Percentiles rank a stretch among this genome's conserved stretches.
Conservation (phyloP, 2,113 vertebrate species). For the Poeciliopsis turrubarensis region DNA sequence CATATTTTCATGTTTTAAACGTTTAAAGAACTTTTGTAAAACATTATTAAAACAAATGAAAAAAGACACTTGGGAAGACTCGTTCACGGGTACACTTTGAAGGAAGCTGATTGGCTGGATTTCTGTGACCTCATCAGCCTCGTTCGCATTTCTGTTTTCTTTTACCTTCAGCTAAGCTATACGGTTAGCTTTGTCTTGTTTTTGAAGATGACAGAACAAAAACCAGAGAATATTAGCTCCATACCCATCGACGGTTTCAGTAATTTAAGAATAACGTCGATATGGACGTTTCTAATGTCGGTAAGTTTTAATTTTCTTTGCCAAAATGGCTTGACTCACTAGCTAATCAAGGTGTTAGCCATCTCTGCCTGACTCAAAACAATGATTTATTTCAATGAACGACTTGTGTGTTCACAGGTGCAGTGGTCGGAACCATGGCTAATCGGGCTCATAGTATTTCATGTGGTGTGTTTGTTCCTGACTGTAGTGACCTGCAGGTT, state of each 20-base stretch:
- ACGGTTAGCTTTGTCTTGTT: background rate
- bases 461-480: slow-evolving; percentile 83
- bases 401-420: slow-evolving; percentile 61
- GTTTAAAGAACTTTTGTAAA: background rate
- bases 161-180: slow-evolving; percentile 2
- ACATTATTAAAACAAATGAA: too few species aligned
- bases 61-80: background rate
- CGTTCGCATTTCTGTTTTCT: slow-evolving; percentile 37
- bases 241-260: slow-evolving; percentile 79
- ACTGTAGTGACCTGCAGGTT: slow-evolving; percentile 84
- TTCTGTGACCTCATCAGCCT: slow-evolving; percentile 13
- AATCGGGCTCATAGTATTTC: slow-evolving; percentile 84
- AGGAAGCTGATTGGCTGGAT: background rate
- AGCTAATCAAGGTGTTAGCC: background rate
- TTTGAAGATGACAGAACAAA: slow-evolving; percentile 64
- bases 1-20: background rate
- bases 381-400: too few species aligned
- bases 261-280: slow-evolving; percentile 78
- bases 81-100: background rate
- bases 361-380: background rate
- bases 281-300: slow-evolving; percentile 82
- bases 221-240: slow-evolving; percentile 71
- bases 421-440: slow-evolving; percentile 97
- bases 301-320: slow-evolving; percentile 61
- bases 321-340: background rate